Percentiles rank a stretch among this genome's conserved stretches.
These are phyloP conservation scores for Pantala flavescens DNA, from an alignment of 1,140 invertebrate species.

Conservation along the genomic window DNA sequence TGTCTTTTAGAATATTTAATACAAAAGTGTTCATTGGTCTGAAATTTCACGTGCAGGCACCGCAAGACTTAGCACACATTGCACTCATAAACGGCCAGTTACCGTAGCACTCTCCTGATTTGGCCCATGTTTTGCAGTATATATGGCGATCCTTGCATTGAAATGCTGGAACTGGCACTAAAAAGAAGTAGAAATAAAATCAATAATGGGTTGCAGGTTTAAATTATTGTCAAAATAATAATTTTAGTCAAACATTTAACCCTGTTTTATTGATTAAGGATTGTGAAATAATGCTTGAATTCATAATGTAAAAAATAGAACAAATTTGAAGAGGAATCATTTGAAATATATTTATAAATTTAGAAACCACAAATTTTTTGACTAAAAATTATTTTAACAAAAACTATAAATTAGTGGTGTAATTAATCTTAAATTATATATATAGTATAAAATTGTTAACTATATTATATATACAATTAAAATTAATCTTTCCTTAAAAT, in stretches of 20 bases:
- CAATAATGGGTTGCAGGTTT: neutral
- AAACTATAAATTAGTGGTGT: too few relatives aligned
- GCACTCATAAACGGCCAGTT: slow-evolving; percentile 27
- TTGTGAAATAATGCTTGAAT: neutral
- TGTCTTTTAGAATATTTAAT: too few relatives aligned
- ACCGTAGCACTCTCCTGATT: slow-evolving; percentile 26
- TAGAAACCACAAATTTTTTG: too few relatives aligned
- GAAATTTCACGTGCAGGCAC: slow-evolving; percentile 22
- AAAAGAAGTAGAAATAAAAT: neutral
- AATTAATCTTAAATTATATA: neutral
- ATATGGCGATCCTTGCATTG: slow-evolving; percentile 27
- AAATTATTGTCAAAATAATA: neutral
- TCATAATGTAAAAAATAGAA: neutral
- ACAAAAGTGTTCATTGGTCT: too few relatives aligned
- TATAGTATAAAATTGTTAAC: neutral
- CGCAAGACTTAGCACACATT: slow-evolving; percentile 26
- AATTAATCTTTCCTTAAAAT: neutral
- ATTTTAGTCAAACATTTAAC: neutral
- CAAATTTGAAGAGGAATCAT: neutral
- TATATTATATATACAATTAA: neutral
- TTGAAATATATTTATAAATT: neutral
- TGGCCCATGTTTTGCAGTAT: slow-evolving; percentile 29
- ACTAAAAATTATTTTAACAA: too few relatives aligned
- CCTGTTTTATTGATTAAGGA: neutral
- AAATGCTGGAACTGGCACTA: slow-evolving; percentile 11